Evolutionary conservation across 2,888 invertebrate species (phyloP).

Genomic region (Argyresthia albistria): DNA sequence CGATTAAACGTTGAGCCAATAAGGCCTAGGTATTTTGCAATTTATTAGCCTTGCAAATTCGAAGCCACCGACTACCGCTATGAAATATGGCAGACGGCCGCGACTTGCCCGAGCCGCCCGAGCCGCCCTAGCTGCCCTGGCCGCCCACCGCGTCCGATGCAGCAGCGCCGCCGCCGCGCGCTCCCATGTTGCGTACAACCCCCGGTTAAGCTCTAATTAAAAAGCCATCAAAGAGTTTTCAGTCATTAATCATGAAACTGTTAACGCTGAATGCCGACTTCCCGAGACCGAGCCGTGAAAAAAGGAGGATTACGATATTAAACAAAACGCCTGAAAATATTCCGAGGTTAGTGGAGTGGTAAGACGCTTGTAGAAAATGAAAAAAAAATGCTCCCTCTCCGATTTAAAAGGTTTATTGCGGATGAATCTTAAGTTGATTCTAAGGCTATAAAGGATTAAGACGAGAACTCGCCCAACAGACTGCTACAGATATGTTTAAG

Average conservation of each 20-base stretch:
- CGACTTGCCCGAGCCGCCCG: conserved; percentile 16
- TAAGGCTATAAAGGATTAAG: conserved; percentile 52
- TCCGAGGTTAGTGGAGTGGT: conserved; percentile 55
- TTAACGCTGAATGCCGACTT: conserved; percentile 67
- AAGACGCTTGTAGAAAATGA: conserved; percentile 49
- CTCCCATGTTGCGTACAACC: conserved; percentile 56
- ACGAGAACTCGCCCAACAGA: conserved; percentile 43
- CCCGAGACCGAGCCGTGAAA: conserved; percentile 45
- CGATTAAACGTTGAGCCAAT: conserved; percentile 62
- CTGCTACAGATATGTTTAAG: conserved; percentile 58
- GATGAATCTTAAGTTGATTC: conserved; percentile 58
- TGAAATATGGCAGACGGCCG: conserved; percentile 52
- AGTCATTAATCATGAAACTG: conserved; percentile 73
- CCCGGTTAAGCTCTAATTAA: conserved; percentile 72
- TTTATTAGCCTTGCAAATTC: conserved; percentile 72
- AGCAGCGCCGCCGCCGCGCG: conserved; percentile 4
- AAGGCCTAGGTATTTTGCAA: conserved; percentile 67
- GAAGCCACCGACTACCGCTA: conserved; percentile 45
- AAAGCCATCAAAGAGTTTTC: conserved; percentile 73
- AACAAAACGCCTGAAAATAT: conserved; percentile 63
- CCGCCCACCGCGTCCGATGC: conserved; percentile 15
- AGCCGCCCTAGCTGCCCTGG: conserved; percentile 50
- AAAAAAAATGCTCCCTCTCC: conserved; percentile 22
- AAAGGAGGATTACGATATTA: conserved; percentile 62
- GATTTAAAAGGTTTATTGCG: conserved; percentile 52